Conservation (phyloP, 1,140 invertebrate genomes). For the Plectrocnemia conspersa region DNA sequence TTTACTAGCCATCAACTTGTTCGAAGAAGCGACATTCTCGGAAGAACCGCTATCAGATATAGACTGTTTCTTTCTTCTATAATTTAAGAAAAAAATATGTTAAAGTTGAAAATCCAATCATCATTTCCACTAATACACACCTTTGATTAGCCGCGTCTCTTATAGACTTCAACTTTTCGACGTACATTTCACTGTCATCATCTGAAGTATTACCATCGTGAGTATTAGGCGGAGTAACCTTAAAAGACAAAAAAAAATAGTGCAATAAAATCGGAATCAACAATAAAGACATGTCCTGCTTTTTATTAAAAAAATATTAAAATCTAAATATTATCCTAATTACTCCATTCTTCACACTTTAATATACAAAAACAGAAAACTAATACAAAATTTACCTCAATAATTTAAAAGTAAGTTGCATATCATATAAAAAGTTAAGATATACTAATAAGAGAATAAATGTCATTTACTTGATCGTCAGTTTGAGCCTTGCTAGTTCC, state of each 20-base stretch:
- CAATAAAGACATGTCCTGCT: too few species aligned
- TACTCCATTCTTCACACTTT: background rate
- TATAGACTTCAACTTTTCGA: slow-evolving; percentile 46
- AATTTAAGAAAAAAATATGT: slow-evolving; percentile 1
- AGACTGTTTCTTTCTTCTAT: slow-evolving; percentile 32
- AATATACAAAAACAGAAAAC: background rate
- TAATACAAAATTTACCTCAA: background rate
- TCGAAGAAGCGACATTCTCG: slow-evolving; percentile 40
- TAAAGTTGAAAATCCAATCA: slow-evolving; percentile 15
- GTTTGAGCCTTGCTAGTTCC: slow-evolving; percentile 28
- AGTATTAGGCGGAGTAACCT: slow-evolving; percentile 35
- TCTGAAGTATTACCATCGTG: slow-evolving; percentile 38
- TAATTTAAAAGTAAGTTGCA: too few species aligned
- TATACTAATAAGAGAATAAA: background rate
- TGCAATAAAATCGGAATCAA: too few species aligned
- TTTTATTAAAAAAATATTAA: slow-evolving; percentile 3
- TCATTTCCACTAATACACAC: slow-evolving; percentile 21
- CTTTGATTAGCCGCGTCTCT: slow-evolving; percentile 45
- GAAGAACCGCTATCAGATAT: slow-evolving; percentile 33
- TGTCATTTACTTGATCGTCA: slow-evolving; percentile 26
- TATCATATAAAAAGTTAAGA: too few species aligned
- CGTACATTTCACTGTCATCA: slow-evolving; percentile 40
- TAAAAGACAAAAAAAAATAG: slow-evolving; percentile 14
- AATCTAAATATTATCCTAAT: background rate
- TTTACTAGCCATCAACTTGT: slow-evolving; percentile 44